These are phyloP conservation scores for Phalanger gymnotis DNA, from an alignment of 2,797 vertebrate genomes.

Conservation along the genomic window DNA sequence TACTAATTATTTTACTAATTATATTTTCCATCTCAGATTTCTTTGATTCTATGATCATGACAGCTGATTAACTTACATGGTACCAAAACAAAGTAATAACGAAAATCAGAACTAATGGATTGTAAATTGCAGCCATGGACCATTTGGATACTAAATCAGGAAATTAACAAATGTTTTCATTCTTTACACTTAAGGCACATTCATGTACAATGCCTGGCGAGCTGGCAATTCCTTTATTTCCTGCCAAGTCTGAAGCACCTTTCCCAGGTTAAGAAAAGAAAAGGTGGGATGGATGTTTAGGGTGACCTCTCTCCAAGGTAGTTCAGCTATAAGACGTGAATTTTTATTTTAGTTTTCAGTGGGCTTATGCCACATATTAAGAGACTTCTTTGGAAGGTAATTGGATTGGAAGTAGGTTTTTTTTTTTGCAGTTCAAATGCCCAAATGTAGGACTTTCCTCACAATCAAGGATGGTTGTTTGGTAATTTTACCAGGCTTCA, in stretches of 20 bases:
- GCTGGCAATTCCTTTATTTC: constrained; percentile 1
- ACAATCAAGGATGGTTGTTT: constrained; percentile 1
- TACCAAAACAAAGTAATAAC: constrained; percentile 50
- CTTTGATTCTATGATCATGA: constrained; percentile 8
- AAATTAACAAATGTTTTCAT: constrained; percentile 21
- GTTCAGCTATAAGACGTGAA: neutral
- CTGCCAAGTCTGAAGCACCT: neutral
- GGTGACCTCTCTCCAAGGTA: neutral
- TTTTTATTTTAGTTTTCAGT: neutral
- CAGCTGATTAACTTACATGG: constrained; percentile 37
- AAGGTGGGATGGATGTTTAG: neutral
- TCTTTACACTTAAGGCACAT: constrained; percentile 11
- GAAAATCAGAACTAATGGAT: constrained; percentile 40
- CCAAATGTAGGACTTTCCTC: neutral
- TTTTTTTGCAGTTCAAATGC: constrained; percentile 11
- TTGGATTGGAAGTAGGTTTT: constrained; percentile 26
- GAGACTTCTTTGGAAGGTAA: constrained; percentile 47
- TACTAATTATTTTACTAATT: constrained; percentile 29
- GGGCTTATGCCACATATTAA: neutral
- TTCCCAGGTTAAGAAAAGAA: neutral
- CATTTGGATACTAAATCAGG: constrained; percentile 14
- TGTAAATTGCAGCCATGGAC: neutral
- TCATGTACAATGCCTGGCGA: neutral
- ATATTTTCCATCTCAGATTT: constrained; percentile 41
- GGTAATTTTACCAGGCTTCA: neutral